A percentile compares a stretch with the other conserved stretches of the same genome.
Evolutionary conservation across 2,113 vertebrate species (phyloP).

Genomic region (Fregata magnificens): DNA sequence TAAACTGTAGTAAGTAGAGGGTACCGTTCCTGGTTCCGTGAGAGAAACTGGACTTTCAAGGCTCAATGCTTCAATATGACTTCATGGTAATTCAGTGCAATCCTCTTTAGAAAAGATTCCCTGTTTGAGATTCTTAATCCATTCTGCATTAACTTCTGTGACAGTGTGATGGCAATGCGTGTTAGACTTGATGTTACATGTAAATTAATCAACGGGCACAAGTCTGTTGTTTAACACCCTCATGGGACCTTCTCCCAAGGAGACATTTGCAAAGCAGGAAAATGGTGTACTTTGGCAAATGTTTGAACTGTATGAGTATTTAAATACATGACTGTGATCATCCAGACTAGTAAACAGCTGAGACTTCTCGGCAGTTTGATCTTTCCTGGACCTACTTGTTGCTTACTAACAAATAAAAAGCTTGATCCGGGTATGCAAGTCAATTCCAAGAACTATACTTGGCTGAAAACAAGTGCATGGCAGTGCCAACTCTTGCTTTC

Average conservation of each 20-base stretch:
- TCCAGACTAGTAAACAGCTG: background rate
- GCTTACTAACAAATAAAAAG: background rate
- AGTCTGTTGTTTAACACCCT: background rate
- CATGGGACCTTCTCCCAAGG: background rate
- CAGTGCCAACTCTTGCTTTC: background rate
- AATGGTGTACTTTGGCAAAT: background rate
- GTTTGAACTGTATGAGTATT: background rate
- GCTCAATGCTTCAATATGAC: background rate
- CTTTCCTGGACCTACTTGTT: background rate
- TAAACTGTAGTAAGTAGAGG: background rate
- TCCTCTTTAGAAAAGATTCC: background rate
- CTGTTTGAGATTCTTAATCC: background rate
- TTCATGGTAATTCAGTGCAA: background rate
- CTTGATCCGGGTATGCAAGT: background rate
- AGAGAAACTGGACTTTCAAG: background rate
- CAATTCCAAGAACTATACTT: background rate
- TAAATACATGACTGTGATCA: background rate
- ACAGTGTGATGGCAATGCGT: background rate
- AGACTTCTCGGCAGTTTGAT: background rate
- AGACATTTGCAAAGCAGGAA: background rate
- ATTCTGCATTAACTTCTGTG: background rate
- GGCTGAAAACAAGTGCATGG: background rate
- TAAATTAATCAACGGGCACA: background rate
- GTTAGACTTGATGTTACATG: background rate
- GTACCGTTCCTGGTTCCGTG: rapidly evolving